Evolutionary conservation across 2,888 invertebrate species (phyloP).

Genomic region (Cremastinae sp.): DNA sequence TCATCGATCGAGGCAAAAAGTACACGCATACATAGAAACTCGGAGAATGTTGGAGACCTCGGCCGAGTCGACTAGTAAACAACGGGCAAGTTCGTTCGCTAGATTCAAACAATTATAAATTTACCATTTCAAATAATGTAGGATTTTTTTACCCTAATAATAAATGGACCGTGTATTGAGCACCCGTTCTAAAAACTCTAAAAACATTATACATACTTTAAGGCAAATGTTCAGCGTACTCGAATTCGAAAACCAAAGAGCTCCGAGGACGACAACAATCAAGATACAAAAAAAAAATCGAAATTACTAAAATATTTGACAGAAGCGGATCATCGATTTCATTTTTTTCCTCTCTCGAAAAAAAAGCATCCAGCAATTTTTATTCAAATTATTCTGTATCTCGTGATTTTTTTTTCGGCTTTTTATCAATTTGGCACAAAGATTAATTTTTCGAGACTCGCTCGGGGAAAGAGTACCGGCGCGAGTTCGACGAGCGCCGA

Average conservation of each 20-base stretch:
- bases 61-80: conserved; percentile 25
- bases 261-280: conserved; percentile 54
- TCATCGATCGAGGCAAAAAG: conserved; percentile 1
- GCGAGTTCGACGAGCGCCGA: no score
- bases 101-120: conserved; percentile 30
- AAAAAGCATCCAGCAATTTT: conserved; percentile 9
- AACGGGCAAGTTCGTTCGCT: conserved; percentile 17
- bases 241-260: conserved; percentile 52
- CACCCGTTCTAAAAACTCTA: conserved; percentile 72
- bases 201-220: conserved; percentile 66
- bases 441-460: conserved; percentile 41
- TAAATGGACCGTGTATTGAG: conserved; percentile 71
- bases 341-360: conserved; percentile 16
- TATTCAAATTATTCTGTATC: neutral
- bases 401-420: conserved; percentile 21
- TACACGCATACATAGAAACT: neutral
- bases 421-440: conserved; percentile 57
- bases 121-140: conserved; percentile 58
- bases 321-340: conserved; percentile 9
- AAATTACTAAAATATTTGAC: conserved; percentile 15
- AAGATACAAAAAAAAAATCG: conserved; percentile 49
- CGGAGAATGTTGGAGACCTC: conserved; percentile 11
- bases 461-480: no score
- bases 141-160: conserved; percentile 64
- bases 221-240: conserved; percentile 68